Conservation (phyloP, 2,797 vertebrate genomes). For the Emydoidea blandingii region DNA sequence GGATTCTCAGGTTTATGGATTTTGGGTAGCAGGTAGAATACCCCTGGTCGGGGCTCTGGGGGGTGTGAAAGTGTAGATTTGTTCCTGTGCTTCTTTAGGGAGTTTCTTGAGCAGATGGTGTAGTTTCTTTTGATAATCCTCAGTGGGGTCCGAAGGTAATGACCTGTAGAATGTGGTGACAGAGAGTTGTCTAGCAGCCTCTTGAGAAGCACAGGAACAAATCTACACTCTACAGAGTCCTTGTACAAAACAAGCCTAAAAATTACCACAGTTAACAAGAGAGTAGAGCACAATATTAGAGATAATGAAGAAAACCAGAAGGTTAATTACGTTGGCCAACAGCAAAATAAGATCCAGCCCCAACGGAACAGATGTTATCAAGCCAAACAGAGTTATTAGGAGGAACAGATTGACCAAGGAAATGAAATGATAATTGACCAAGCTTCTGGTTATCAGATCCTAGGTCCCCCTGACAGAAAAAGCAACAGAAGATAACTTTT, state of each 20-base stretch:
- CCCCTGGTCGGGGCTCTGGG: too few species aligned
- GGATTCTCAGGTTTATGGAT: too few species aligned
- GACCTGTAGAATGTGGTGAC: too few species aligned
- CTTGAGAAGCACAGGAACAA: too few species aligned
- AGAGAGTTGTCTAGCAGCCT: too few species aligned
- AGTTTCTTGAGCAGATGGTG: too few species aligned
- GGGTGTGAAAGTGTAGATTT: too few species aligned
- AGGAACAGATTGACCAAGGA: slow-evolving; percentile 8
- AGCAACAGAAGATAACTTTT: neutral
- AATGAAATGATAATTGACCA: neutral
- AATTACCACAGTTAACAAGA: neutral
- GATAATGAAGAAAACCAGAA: neutral
- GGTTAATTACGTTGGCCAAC: neutral
- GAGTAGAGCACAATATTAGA: neutral
- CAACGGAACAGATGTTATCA: slow-evolving; percentile 22
- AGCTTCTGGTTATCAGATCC: neutral
- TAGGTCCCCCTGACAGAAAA: slow-evolving; percentile 3
- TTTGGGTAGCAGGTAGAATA: too few species aligned
- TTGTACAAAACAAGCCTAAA: neutral
- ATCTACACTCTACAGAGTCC: too few species aligned
- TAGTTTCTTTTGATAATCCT: too few species aligned
- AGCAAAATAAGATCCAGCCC: slow-evolving; percentile 11
- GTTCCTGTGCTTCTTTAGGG: too few species aligned
- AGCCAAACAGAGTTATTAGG: slow-evolving; percentile 6
- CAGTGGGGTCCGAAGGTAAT: too few species aligned